Evolutionary conservation across 2,888 invertebrate genomes (phyloP).

Genomic region (Conops quadrifasciatus): DNA sequence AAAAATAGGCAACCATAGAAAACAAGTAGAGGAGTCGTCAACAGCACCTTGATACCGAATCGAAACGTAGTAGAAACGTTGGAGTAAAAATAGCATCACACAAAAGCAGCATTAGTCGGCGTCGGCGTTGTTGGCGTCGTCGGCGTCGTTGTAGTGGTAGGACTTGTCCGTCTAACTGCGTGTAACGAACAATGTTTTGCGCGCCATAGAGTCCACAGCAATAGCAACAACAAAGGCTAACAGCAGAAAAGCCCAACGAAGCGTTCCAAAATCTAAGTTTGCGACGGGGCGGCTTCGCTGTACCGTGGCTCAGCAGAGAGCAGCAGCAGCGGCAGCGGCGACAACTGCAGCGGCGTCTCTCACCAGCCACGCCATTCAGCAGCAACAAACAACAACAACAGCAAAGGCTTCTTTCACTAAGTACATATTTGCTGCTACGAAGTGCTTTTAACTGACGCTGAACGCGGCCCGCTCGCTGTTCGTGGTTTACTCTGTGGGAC

Average conservation of each 20-base stretch:
- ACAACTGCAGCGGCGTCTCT: slow-evolving; percentile 13
- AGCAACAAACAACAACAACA: slow-evolving; percentile 2
- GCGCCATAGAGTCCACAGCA: slow-evolving; percentile 1
- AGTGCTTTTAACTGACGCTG: not conserved
- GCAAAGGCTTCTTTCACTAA: not conserved
- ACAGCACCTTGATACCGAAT: not conserved
- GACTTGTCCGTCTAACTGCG: slow-evolving; percentile 6
- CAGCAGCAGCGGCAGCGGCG: slow-evolving; percentile 25
- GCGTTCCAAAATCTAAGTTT: slow-evolving; percentile 27
- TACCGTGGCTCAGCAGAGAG: not conserved
- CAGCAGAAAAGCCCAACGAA: slow-evolving; percentile 26
- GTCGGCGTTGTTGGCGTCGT: not conserved
- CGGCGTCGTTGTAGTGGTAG: not conserved
- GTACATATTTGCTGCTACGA: too few relatives aligned
- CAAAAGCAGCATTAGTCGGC: not conserved
- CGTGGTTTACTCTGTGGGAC: not conserved
- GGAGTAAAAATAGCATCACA: slow-evolving; percentile 13
- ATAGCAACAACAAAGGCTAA: not conserved
- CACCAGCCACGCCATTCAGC: not conserved
- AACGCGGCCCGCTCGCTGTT: not conserved
- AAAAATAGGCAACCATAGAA: not conserved
- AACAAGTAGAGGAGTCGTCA: not conserved
- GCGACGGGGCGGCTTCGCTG: too few relatives aligned
- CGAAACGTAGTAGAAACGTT: slow-evolving; percentile 27
- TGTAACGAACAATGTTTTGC: slow-evolving; percentile 1